phyloP scores from a whole-genome alignment of 2,797 vertebrate species.

The Chrosomus eos region DNA sequence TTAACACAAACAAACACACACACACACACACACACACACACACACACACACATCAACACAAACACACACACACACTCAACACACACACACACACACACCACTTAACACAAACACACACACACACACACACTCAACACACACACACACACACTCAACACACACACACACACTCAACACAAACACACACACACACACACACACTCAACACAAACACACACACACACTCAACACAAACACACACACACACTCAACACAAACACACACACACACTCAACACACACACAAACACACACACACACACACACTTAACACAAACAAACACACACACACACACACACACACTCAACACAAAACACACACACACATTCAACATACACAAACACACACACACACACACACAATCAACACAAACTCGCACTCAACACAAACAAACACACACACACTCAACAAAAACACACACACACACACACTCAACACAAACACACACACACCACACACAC shows the following conservation, averaged over 20 bases:
- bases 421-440: slow-evolving; percentile 60
- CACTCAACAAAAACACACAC: slow-evolving; percentile 48
- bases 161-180: too few species aligned
- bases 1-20: too few species aligned
- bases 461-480: slow-evolving; percentile 55
- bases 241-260: slow-evolving; percentile 57
- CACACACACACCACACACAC: slow-evolving; percentile 56
- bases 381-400: slow-evolving; percentile 56
- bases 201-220: slow-evolving; percentile 22
- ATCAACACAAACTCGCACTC: too few species aligned
- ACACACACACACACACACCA: slow-evolving; percentile 63
- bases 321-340: slow-evolving; percentile 64
- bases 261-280: slow-evolving; percentile 57
- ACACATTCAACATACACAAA: slow-evolving; percentile 69
- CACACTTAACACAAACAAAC: slow-evolving; percentile 25
- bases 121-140: slow-evolving; percentile 54
- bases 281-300: slow-evolving; percentile 56
- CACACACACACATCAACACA: slow-evolving; percentile 17
- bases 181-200: slow-evolving; percentile 63
- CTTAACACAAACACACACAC: slow-evolving; percentile 42
- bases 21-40: slow-evolving; percentile 64
- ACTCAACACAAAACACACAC: slow-evolving; percentile 25
- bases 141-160: slow-evolving; percentile 57
- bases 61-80: too few species aligned
- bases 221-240: slow-evolving; percentile 59